Evolutionary conservation across 1,140 invertebrate species (phyloP).

Genomic region (Drosophila kurseongensis): DNA sequence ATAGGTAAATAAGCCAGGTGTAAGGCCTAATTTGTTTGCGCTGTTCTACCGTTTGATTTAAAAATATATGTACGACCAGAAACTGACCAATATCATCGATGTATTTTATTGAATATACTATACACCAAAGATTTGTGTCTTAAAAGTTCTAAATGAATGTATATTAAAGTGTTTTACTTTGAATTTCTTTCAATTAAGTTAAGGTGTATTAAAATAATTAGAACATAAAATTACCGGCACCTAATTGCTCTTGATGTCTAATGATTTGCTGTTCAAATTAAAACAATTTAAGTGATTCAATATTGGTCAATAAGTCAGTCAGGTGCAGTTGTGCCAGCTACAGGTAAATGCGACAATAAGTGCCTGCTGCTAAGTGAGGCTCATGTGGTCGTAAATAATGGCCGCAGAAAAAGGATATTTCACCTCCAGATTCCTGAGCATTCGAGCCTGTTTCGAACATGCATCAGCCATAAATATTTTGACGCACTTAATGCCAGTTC

Average conservation of each 20-base stretch:
- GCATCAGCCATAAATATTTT: slow-evolving; percentile 48
- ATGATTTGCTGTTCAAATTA: slow-evolving; percentile 32
- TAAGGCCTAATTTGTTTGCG: neutral
- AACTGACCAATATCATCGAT: neutral
- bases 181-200: too few relatives aligned
- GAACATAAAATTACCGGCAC: too few relatives aligned
- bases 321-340: slow-evolving; percentile 14
- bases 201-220: too few relatives aligned
- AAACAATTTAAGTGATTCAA: slow-evolving; percentile 10
- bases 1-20: slow-evolving; percentile 8
- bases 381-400: slow-evolving; percentile 30
- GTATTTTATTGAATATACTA: too few relatives aligned
- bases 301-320: slow-evolving; percentile 24
- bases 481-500: slow-evolving; percentile 4
- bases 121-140: too few relatives aligned
- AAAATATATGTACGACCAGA: too few relatives aligned
- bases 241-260: neutral
- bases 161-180: neutral
- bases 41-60: neutral
- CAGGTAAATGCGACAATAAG: slow-evolving; percentile 22
- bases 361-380: neutral
- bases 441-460: slow-evolving; percentile 41
- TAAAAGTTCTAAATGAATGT: neutral
- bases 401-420: slow-evolving; percentile 4
- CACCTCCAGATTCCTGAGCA: slow-evolving; percentile 7